A percentile compares a stretch with the other conserved stretches of the same genome.
These are phyloP conservation scores for Metellina segmentata DNA, from an alignment of 2,888 invertebrate species.

Conservation along the genomic window DNA sequence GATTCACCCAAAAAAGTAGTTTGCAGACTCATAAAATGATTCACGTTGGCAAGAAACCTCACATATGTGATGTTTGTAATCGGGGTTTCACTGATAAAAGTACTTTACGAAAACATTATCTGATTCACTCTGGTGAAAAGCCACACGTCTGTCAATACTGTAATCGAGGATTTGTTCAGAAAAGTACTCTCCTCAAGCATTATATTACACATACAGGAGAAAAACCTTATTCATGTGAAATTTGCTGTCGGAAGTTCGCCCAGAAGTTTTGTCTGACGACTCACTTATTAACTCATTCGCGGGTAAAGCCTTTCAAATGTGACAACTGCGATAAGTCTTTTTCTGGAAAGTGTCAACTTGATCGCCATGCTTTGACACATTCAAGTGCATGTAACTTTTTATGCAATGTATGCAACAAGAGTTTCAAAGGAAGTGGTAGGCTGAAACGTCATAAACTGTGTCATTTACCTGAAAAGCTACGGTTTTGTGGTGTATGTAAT, in stretches of 20 bases:
- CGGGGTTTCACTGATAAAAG: constrained; percentile 39
- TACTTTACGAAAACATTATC: constrained; percentile 30
- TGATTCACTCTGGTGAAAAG: neutral
- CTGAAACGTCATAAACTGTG: constrained; percentile 6
- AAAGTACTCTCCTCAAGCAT: constrained; percentile 28
- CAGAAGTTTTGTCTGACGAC: constrained; percentile 19
- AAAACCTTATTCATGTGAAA: constrained; percentile 45
- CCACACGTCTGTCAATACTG: constrained; percentile 42
- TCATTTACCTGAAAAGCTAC: constrained; percentile 17
- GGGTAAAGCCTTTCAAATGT: constrained; percentile 31
- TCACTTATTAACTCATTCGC: constrained; percentile 26
- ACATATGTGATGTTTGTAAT: constrained; percentile 32
- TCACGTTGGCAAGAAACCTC: constrained; percentile 44
- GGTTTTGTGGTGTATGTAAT: constrained; percentile 34
- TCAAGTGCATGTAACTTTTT: neutral
- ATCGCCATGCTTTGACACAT: constrained; percentile 8
- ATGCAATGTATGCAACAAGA: constrained; percentile 41
- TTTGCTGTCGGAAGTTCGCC: constrained; percentile 30
- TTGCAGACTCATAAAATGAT: constrained; percentile 6
- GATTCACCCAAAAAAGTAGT: constrained; percentile 30
- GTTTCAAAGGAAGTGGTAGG: neutral
- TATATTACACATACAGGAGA: constrained; percentile 37
- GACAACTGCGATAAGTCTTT: constrained; percentile 17
- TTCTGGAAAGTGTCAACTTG: constrained; percentile 1
- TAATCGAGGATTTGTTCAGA: constrained; percentile 20